phyloP scores from a whole-genome alignment of 2,113 vertebrate species.

The Channa maculata region DNA sequence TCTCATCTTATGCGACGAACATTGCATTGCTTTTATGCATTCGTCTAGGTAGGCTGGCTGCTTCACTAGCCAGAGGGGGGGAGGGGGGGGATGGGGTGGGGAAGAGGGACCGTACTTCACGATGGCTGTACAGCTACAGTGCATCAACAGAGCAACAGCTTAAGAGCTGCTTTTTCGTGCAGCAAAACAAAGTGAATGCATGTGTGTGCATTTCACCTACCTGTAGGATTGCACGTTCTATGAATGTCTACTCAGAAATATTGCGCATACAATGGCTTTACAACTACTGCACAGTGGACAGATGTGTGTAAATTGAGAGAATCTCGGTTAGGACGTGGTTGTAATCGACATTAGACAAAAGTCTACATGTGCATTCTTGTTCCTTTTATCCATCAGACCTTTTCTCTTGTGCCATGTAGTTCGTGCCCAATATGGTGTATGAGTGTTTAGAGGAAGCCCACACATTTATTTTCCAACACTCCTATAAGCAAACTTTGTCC shows the following conservation, averaged over 20 bases:
- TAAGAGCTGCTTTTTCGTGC: conserved; percentile 1
- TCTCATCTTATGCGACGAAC: conserved; percentile 31
- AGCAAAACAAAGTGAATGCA: conserved; percentile 34
- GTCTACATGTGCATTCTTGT: not conserved
- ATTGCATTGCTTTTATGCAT: conserved; percentile 35
- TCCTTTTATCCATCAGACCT: not conserved
- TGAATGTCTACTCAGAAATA: not conserved
- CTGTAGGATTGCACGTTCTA: conserved; percentile 58
- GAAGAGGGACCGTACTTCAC: conserved; percentile 50
- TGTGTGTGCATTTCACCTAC: conserved; percentile 49
- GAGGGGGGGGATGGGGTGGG: conserved; percentile 8
- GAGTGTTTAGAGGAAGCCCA: not conserved
- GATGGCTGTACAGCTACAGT: conserved; percentile 54
- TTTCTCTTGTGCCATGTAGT: not conserved
- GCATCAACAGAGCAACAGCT: conserved; percentile 45
- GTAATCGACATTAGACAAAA: not conserved
- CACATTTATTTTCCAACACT: not conserved
- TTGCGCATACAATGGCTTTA: not conserved
- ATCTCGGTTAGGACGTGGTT: not conserved
- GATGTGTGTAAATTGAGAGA: not conserved
- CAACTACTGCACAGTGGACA: not conserved
- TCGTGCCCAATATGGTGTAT: not conserved
- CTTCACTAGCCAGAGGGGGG: conserved; percentile 31
- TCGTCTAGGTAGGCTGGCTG: conserved; percentile 60
- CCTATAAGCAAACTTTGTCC: not conserved